Evolutionary conservation across 2,113 vertebrate species (phyloP).

Genomic region (Aspidoscelis tigris): DNA sequence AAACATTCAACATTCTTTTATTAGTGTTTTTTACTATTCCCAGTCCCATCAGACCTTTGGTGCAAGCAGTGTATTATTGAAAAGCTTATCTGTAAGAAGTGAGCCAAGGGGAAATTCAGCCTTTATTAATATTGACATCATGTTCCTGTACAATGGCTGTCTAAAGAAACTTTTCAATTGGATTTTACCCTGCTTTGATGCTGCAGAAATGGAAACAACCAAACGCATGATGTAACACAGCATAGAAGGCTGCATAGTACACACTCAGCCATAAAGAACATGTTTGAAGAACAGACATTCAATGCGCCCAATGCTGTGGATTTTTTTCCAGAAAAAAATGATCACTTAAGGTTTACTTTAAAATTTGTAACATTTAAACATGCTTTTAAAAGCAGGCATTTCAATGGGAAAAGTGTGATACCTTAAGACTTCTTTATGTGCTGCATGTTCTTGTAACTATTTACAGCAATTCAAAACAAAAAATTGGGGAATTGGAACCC

Average conservation of each 20-base stretch:
- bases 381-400: background rate
- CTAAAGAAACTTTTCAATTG: slow-evolving; percentile 87
- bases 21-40: slow-evolving; percentile 88
- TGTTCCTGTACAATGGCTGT: slow-evolving; percentile 83
- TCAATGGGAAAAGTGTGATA: background rate
- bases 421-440: background rate
- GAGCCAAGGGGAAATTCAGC: slow-evolving; percentile 85
- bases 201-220: slow-evolving; percentile 82
- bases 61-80: slow-evolving; percentile 86
- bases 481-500: too few relatives aligned
- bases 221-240: slow-evolving; percentile 79
- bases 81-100: slow-evolving; percentile 87
- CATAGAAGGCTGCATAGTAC: slow-evolving; percentile 64
- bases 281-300: slow-evolving; percentile 38
- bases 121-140: slow-evolving; percentile 90
- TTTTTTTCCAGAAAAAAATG: background rate
- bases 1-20: slow-evolving; percentile 88
- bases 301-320: background rate
- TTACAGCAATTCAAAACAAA: too few relatives aligned
- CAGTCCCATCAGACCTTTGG: slow-evolving; percentile 87
- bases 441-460: too few relatives aligned
- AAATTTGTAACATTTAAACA: background rate
- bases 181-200: slow-evolving; percentile 82
- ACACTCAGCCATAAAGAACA: slow-evolving; percentile 48
- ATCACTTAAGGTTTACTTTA: background rate